Conservation (phyloP, 64 coral and sea anemone species). For the Exaiptasia diaphana region DNA sequence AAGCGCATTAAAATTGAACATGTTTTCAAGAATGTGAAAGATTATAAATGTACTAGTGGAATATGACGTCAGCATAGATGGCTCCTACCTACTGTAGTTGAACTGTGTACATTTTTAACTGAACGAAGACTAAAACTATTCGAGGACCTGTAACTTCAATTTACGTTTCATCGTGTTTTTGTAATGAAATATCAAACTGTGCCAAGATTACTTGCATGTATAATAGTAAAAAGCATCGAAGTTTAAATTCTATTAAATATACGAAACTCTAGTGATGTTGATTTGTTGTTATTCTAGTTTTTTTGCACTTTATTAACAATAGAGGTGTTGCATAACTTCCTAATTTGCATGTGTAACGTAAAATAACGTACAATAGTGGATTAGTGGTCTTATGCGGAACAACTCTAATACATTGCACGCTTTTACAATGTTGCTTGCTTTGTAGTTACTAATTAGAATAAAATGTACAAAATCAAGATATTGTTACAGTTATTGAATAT, state of each 20-base stretch:
- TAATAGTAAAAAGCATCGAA: not conserved
- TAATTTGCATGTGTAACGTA: too few species aligned
- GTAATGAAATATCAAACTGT: not conserved
- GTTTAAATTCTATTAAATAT: too few species aligned
- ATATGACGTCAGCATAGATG: too few species aligned
- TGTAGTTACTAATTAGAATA: too few species aligned
- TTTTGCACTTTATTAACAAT: not conserved
- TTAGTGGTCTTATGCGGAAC: too few species aligned
- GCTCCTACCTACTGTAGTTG: not conserved
- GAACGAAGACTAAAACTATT: not conserved
- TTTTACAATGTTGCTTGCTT: too few species aligned
- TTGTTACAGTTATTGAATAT: too few species aligned
- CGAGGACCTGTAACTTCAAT: not conserved
- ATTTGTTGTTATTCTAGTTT: not conserved
- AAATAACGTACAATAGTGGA: too few species aligned
- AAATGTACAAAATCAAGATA: too few species aligned
- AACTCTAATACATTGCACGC: too few species aligned
- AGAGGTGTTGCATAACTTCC: not conserved
- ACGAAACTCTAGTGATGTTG: not conserved
- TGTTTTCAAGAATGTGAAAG: not conserved
- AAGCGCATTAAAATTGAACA: constrained; percentile 11
- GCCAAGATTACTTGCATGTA: not conserved
- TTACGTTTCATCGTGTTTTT: not conserved
- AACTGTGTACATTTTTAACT: too few species aligned
- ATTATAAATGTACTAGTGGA: not conserved